Base-by-base conservation (phyloP, 2,113 vertebrate genomes). In the Trematomus loennbergii region DNA sequence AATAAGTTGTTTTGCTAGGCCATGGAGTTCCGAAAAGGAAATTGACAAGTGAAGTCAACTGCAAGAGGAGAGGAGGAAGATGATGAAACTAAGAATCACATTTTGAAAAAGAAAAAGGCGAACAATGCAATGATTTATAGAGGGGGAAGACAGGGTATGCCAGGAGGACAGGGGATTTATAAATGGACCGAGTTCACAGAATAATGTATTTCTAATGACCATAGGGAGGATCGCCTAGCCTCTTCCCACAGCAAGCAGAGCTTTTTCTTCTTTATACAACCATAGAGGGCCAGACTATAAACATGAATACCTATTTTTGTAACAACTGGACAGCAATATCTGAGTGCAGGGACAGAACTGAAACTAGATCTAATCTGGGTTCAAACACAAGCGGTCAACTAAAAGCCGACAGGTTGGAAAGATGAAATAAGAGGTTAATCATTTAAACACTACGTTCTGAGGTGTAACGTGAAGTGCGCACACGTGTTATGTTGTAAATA, bases 21-120 rank as follows among this genome's bases (percentile, higher is more conserved):
- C 52, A 46, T 18, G 1, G 33, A 65, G 79, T 29, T 0, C 16
- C 10, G 55, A 52, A 77, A 15, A 60, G 57, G 43, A 72, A 76
- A 72, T 72, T 1, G 29, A 62, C 58, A 45, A 40, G 50, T 13
- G 48, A 20, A 54, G 62, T 20, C 12, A 40, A 25, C 17, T 6
- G 46, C 12, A 67, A 73, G 5, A 55, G 33, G 17, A 65, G 20
- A 52, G 40, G 52, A 53, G 53, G 60, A 16, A 54, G 36, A 49
- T 74, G 79, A 86, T 78, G 64, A 61, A 82, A 69, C 61, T 40
- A 11, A 55, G 33, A 63, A 62, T 61, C 22, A 40, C 12, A 53
- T 61, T 54, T 54, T 7, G 12, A 62, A 48, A 33, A 72, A 59
- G 54, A 69, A 67, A 40, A 29, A 10, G 15, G 29, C 16, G 16